Base-by-base conservation (phyloP, 1,140 invertebrate genomes). In the Acyrthosiphon pisum region DNA sequence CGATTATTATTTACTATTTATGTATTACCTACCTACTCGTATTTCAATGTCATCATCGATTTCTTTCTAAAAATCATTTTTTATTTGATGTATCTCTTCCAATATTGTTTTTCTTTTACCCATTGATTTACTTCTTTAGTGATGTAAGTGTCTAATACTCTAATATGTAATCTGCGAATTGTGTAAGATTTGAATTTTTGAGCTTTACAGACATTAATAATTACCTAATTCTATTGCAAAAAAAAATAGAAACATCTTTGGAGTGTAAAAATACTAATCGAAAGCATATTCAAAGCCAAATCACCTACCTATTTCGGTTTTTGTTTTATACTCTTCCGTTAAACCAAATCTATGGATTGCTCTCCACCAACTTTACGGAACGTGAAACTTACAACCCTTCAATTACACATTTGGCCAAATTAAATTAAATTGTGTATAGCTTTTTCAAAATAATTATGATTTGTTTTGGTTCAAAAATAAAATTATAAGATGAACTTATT, bases 211-310 rank as follows among this genome's bases (percentile, higher is more conserved):
- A 26, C 50, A 50, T 50, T 41, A 41, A 41, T 41, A 41, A 41
- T 41, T 41, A 41, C 41, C 41, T 20, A 50, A 0, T 50, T 60
- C 60, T 37, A 53, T 18, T 6, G n/a, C 26, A 81, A 81, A 68
- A 92, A 56, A 48, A 76, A 92, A 44, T 81, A 20, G 8, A 46
- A 76, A 81, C 91, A 92, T 46, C 91, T 41, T 6, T 18, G 6
- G 91, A 26, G n/a, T 93, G 48, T n/a, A 93, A 48, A 76, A 37
- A 93, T 53, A 48, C 11, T 37, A 93, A 81, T 30, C 81, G 81
- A 93, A 93, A 86, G 30, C 30, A 53, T 87, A n/a, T 26, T 53
- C 41, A 26, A 14, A 86, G 1, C 46, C 44, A 93, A 23, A 11
- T 41, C 44, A 4, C 76, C 81, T 46, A 83, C 11, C 56, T 86